Conservation (phyloP, 2,888 invertebrate genomes). For the Cepaea hortensis region DNA sequence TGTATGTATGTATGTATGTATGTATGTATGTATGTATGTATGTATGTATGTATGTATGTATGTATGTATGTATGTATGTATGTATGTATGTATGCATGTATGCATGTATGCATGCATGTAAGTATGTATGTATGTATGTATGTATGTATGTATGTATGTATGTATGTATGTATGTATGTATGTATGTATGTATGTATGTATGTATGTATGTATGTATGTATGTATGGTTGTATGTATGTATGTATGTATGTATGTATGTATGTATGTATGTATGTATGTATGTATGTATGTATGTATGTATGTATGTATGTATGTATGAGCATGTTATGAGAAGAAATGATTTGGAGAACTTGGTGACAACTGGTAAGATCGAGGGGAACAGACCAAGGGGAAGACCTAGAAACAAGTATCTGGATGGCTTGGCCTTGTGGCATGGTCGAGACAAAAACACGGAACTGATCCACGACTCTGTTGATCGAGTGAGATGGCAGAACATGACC, state of each 20-base stretch:
- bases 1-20: too few species aligned
- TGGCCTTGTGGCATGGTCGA: too few species aligned
- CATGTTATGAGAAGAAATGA: too few species aligned
- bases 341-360: too few species aligned
- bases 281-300: conserved; percentile 7
- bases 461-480: too few species aligned
- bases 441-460: too few species aligned
- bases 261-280: conserved; percentile 7
- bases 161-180: neutral
- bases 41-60: too few species aligned
- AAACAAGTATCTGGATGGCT: too few species aligned
- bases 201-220: neutral
- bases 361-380: too few species aligned
- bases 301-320: neutral
- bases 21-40: too few species aligned
- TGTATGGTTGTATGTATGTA: conserved; percentile 1
- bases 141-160: conserved; percentile 4
- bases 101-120: neutral
- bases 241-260: conserved; percentile 3
- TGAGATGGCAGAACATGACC: too few species aligned
- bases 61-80: conserved; percentile 1
- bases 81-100: neutral
- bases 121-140: neutral
- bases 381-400: too few species aligned
- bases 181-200: neutral